These are phyloP conservation scores for Schizothorax lantsangensis DNA, from an alignment of 2,797 vertebrate species.

Conservation along the genomic window DNA sequence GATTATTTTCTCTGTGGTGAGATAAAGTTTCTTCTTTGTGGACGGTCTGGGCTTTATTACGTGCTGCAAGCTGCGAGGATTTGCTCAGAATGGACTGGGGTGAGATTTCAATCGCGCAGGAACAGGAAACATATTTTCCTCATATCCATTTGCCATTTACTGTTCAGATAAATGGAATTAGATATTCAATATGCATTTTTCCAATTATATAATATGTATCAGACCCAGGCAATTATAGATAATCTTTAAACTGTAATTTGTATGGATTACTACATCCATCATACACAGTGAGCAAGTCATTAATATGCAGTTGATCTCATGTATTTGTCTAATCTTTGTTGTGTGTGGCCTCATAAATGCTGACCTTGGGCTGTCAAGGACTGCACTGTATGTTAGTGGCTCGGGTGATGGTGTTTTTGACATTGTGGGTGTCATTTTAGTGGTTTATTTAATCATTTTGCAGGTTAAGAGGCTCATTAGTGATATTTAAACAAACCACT, in stretches of 20 bases:
- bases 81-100: slow-evolving; percentile 39
- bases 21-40: slow-evolving; percentile 58
- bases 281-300: slow-evolving; percentile 46
- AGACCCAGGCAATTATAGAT: slow-evolving; percentile 54
- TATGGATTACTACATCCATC: slow-evolving; percentile 59
- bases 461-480: slow-evolving; percentile 7
- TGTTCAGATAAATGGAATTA: slow-evolving; percentile 56
- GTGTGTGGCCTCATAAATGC: slow-evolving; percentile 20
- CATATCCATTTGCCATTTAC: slow-evolving; percentile 48
- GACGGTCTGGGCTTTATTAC: slow-evolving; percentile 50
- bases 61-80: slow-evolving; percentile 11
- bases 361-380: slow-evolving; percentile 45
- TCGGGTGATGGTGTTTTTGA: background rate
- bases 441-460: background rate
- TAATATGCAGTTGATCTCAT: slow-evolving; percentile 49
- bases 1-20: slow-evolving; percentile 60
- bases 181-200: slow-evolving; percentile 54
- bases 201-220: slow-evolving; percentile 53
- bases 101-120: slow-evolving; percentile 53
- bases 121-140: slow-evolving; percentile 53
- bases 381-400: background rate
- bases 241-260: slow-evolving; percentile 58
- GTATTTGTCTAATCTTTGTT: slow-evolving; percentile 49
- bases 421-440: background rate
- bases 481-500: background rate